Evolutionary conservation across 37 sponge, comb jelly and placozoan species (phyloP).

Genomic region (Theonella swinhoei): DNA sequence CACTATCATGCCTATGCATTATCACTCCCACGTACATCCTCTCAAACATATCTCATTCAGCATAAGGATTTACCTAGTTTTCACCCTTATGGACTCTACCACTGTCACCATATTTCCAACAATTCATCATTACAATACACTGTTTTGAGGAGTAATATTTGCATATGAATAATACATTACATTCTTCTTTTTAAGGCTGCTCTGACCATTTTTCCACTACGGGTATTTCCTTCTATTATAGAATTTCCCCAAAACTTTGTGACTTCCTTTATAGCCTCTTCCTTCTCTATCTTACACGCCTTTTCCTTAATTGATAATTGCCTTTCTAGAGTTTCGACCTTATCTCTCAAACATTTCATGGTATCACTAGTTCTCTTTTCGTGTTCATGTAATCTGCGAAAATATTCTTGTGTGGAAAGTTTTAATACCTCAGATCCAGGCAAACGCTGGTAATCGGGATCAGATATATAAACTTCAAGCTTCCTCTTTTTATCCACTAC

Average conservation of each 20-base stretch:
- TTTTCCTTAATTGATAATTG: neutral
- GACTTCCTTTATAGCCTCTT: neutral
- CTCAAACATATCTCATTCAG: neutral
- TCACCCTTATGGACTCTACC: neutral
- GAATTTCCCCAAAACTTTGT: neutral
- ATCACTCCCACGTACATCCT: neutral
- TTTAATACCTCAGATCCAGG: neutral
- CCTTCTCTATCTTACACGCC: neutral
- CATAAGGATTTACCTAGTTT: neutral
- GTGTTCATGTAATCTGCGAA: neutral
- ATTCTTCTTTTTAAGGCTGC: neutral
- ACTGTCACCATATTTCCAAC: neutral
- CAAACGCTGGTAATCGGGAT: neutral
- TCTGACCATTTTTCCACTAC: neutral
- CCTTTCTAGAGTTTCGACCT: neutral
- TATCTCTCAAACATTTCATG: neutral
- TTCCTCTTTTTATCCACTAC: neutral
- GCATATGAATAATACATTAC: neutral
- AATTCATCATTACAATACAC: neutral
- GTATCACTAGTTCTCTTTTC: neutral
- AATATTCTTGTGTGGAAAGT: neutral
- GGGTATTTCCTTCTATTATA: neutral
- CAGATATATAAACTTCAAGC: neutral
- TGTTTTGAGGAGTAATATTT: neutral
- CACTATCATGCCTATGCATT: neutral